Base-by-base conservation (phyloP, 2,797 vertebrate genomes). In the Diceros bicornis region DNA sequence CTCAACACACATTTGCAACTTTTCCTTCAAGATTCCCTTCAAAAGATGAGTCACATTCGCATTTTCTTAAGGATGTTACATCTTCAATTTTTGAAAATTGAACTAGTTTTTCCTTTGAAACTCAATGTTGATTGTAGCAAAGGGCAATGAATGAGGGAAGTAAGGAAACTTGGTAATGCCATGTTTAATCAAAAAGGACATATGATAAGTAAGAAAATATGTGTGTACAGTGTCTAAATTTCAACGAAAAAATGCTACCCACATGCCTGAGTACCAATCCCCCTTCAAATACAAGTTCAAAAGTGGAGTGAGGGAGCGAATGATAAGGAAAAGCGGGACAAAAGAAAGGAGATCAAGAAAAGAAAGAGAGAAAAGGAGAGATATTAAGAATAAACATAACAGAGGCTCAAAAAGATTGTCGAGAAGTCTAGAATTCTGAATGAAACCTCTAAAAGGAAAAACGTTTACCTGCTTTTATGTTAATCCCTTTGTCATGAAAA, bases 91-190 rank as follows among this genome's bases (percentile, higher is more conserved):
- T 91, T 89, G 37, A 96, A 96, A 41, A 82, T 29, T 50, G 44
- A 93, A n/a, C 6, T 37, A 9, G 57, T 87, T 69, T 83, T 87
- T 79, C 66, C 61, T 94, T 89, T 90, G 79, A 89, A 95, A 84
- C 32, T 83, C 75, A 91, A 8, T 74, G 34, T 71, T 87, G 29
- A 64, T 20, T 90, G 50, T 14, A 55, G n/a, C 55, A 75, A 92
- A 96, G 66, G 50, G 34, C 50, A 86, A 64, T 50, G 16, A 72
- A 68, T 72, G 11, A 68, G 23, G 55, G 9, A 96, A 88, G 6
- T 21, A 44, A 69, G 68, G 25, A 66, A 92, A 83, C 4, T 50
- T 83, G 4, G 3, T 41, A 72, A 81, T 75, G 14, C 1, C 6
- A 29, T 32, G 95, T 97, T 90, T 72, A 86, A 66, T 85, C 12